These are phyloP conservation scores for Caenorhabditis briggsae DNA, from an alignment of 1,140 invertebrate species.

Conservation along the genomic window DNA sequence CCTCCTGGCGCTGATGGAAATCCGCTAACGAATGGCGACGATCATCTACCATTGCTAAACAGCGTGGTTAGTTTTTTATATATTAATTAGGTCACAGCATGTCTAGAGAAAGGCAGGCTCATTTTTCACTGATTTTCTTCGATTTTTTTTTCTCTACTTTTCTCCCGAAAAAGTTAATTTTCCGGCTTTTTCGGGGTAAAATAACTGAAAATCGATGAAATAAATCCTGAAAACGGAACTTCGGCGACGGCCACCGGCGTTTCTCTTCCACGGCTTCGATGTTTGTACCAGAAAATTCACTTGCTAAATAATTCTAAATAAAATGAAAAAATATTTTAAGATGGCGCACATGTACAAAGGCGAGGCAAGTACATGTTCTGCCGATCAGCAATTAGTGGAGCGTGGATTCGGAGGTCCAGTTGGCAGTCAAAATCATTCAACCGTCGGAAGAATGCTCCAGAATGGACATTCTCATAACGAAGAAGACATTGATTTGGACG, in stretches of 20 bases:
- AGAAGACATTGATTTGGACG: background rate
- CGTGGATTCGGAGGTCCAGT: background rate
- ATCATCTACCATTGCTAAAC: slow-evolving; percentile 22
- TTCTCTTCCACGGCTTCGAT: no score
- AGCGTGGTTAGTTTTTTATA: slow-evolving; percentile 14
- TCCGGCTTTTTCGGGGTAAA: no score
- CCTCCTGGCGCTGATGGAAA: slow-evolving; percentile 23
- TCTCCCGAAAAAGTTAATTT: no score
- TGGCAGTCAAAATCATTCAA: background rate
- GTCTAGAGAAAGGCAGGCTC: no score
- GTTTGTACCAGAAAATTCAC: background rate
- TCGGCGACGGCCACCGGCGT: no score
- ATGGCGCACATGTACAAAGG: slow-evolving; percentile 44
- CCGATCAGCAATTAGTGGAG: background rate
- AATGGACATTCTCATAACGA: background rate
- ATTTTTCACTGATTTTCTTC: no score
- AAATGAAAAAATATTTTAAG: background rate
- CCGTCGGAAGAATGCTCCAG: background rate
- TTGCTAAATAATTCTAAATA: background rate
- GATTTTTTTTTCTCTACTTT: no score
- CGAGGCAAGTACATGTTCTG: background rate
- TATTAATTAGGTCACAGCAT: no score
- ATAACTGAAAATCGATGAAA: no score
- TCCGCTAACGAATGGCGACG: background rate
- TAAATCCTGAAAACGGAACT: no score